Percentiles rank a stretch among this genome's conserved stretches.
Conservation (phyloP, 2,113 vertebrate genomes). For the Thamnaconus septentrionalis region DNA sequence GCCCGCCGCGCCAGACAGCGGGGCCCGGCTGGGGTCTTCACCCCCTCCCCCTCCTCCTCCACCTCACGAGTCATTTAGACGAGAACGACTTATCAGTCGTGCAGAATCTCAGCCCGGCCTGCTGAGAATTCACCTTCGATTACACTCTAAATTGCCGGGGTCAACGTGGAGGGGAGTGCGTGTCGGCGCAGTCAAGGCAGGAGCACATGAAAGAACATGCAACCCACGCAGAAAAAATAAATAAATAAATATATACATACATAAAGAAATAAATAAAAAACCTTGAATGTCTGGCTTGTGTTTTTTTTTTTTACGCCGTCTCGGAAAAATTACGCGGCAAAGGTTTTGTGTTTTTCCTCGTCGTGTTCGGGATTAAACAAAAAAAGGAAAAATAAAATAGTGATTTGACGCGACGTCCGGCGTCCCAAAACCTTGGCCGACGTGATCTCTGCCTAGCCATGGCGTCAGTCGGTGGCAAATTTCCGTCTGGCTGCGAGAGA, state of each 20-base stretch:
- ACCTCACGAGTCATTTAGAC: slow-evolving; percentile 16
- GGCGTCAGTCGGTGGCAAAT: slow-evolving; percentile 4
- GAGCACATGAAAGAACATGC: slow-evolving; percentile 61
- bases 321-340: no score
- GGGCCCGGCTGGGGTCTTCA: slow-evolving; percentile 34
- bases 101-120: slow-evolving; percentile 42
- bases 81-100: slow-evolving; percentile 58
- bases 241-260: slow-evolving; percentile 32
- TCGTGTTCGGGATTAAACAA: no score
- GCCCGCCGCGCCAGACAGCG: slow-evolving; percentile 18
- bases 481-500: no score
- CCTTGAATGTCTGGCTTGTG: no score
- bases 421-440: neutral
- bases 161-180: slow-evolving; percentile 60
- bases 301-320: no score
- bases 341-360: no score
- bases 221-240: slow-evolving; percentile 37
- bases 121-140: slow-evolving; percentile 63
- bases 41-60: slow-evolving; percentile 29
- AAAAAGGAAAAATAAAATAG: slow-evolving; percentile 8
- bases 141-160: slow-evolving; percentile 67
- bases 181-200: slow-evolving; percentile 61
- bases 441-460: neutral
- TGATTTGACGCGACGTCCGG: slow-evolving; percentile 6
- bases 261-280: no score